Evolutionary conservation across 2,113 vertebrate species (phyloP), one percentile per base, ranked within the genome.

Genomic region (Zootoca vivipara): DNA sequence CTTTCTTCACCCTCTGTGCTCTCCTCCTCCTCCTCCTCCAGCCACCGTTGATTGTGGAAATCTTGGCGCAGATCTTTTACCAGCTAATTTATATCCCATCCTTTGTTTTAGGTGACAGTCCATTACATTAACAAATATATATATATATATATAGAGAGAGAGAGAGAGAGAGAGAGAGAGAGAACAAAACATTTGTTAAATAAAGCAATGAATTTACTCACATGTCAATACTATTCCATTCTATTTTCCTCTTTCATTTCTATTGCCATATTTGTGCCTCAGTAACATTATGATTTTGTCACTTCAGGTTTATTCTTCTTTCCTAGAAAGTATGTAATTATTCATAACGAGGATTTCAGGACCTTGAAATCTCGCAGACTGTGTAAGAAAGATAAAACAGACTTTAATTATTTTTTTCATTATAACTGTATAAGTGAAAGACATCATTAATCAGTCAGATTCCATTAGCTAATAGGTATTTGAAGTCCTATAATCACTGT

Each of bases 391-490:
- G 95, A 96, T 92, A 78, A 94, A 96, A 95, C 77, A 95, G 85
- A 88, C 72, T 85, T n/a, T 89, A 83, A 38, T 81, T 86, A 83
- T 87, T 75, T 87, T 91, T 94, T 95, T 94, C 69, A 85, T 92
- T 92, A 87, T 88, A 90, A 95, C 93, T 94, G 62, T 40, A 88
- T 80, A 95, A 95, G 95, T 93, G 94, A 95, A 96, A 95, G 89
- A 88, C 85, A 92, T 95, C 94, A 95, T 96, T 97, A 96, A 97
- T 97, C 96, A 96, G 91, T 90, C 85, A 70, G 86, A 93, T 79
- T 89, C 88, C 70, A 90, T 92, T 95, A 95, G 95, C 94, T 89
- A 83, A 83, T 92, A 92, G 93, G 33, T 85, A 77, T 92, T 82
- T 94, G 87, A 93, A 85, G 92, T 70, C 89, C 89, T 88, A 2